Evolutionary conservation across 2,113 vertebrate species (phyloP).

Genomic region (Orthonyx spaldingii): DNA sequence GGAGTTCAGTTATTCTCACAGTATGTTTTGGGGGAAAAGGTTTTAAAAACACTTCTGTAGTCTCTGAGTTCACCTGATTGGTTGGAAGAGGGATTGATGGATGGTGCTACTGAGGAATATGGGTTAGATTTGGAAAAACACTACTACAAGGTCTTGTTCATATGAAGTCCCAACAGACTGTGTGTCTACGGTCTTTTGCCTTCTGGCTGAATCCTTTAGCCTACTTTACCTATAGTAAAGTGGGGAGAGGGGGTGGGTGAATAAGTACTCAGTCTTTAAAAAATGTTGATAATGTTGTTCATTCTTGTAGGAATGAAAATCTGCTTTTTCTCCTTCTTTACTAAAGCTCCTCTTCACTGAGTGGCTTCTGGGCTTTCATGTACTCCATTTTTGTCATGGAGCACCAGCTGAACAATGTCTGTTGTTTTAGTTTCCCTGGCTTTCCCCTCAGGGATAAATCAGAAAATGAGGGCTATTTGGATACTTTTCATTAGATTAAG

Average conservation of each 20-base stretch:
- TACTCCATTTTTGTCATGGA: neutral
- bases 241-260: rapidly evolving
- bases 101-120: neutral
- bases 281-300: neutral
- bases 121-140: neutral
- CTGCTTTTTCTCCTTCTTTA: neutral
- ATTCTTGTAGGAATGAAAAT: neutral
- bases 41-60: neutral
- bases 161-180: neutral
- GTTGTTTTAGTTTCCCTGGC: neutral
- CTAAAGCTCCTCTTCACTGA: neutral
- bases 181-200: neutral
- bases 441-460: neutral
- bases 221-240: neutral
- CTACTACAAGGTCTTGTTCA: neutral
- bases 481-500: neutral
- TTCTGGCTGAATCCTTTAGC: neutral
- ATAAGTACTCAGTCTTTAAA: neutral
- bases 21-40: neutral
- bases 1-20: neutral
- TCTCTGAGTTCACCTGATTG: neutral
- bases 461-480: neutral
- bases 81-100: neutral
- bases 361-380: neutral
- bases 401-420: neutral